These are phyloP conservation scores for Macrophya alboannulata DNA, from an alignment of 2,888 invertebrate species.

Conservation along the genomic window DNA sequence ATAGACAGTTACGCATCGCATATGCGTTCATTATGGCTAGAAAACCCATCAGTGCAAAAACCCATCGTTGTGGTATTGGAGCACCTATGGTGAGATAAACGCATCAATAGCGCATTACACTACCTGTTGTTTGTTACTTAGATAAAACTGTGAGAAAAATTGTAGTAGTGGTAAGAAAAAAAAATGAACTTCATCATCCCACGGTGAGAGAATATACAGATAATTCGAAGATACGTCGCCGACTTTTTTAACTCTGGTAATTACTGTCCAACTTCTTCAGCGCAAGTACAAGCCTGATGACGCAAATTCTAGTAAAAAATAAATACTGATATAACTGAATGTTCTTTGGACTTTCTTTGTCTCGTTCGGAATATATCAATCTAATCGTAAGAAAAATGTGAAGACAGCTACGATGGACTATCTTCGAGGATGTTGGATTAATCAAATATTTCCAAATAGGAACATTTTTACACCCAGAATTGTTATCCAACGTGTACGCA, in stretches of 20 bases:
- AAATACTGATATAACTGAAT: not conserved
- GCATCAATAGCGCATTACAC: not conserved
- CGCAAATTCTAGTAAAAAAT: not conserved
- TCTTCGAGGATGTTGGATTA: not conserved
- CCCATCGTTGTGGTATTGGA: slow-evolving; percentile 39
- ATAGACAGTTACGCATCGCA: slow-evolving; percentile 86
- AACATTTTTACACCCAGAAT: not conserved
- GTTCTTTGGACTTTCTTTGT: not conserved
- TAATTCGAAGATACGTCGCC: not conserved
- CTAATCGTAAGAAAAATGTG: not conserved
- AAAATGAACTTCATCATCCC: not conserved
- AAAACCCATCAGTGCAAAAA: slow-evolving; percentile 82
- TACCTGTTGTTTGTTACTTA: not conserved
- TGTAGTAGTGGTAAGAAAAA: not conserved
- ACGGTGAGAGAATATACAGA: not conserved
- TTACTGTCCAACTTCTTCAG: not conserved
- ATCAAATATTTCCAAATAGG: not conserved
- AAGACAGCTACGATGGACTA: not conserved
- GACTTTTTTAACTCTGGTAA: not conserved
- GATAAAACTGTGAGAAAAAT: not conserved
- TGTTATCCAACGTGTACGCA: not conserved
- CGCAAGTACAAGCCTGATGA: not conserved
- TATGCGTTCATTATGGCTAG: slow-evolving; percentile 86
- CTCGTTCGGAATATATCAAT: not conserved
- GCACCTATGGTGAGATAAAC: slow-evolving; percentile 4